A percentile compares a stretch with the other conserved stretches of the same genome.
These are phyloP conservation scores for Drosophila erecta DNA, from an alignment of 1,140 invertebrate species.

Conservation along the genomic window DNA sequence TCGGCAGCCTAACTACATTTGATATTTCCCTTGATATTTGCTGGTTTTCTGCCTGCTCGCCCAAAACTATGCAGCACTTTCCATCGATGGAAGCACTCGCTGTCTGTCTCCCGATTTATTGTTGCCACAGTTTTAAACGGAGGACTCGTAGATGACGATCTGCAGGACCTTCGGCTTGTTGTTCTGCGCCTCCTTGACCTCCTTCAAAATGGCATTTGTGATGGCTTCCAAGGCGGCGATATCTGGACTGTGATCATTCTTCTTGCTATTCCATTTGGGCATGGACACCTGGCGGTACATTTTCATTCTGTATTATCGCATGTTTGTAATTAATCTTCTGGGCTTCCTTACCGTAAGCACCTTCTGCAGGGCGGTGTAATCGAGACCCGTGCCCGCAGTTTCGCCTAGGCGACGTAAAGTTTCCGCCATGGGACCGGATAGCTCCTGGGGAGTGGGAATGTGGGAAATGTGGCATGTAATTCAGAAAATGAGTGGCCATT, in stretches of 20 bases:
- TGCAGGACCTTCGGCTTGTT: conserved; percentile 89
- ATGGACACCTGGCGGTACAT: conserved; percentile 84
- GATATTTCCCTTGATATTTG: conserved; percentile 48
- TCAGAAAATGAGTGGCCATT: no score
- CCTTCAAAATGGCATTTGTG: conserved; percentile 88
- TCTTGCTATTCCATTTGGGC: conserved; percentile 85
- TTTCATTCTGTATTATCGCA: background rate
- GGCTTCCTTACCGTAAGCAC: conserved; percentile 86
- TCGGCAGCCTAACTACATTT: conserved; percentile 52
- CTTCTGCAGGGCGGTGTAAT: conserved; percentile 89
- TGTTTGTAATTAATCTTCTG: background rate
- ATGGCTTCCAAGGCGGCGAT: conserved; percentile 91
- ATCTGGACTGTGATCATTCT: conserved; percentile 86
- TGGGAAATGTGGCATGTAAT: background rate
- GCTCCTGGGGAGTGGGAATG: conserved; percentile 86
- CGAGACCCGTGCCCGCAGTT: conserved; percentile 87
- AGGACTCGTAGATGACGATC: conserved; percentile 93
- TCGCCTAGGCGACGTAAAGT: conserved; percentile 90
- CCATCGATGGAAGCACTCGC: conserved; percentile 32
- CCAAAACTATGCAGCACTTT: conserved; percentile 37
- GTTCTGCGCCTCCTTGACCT: conserved; percentile 85
- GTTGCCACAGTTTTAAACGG: conserved; percentile 84
- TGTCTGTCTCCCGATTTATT: background rate
- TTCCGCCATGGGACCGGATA: conserved; percentile 92
- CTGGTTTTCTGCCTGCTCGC: conserved; percentile 2